phyloP scores from a whole-genome alignment of 2,113 vertebrate species.

The Austrofundulus limnaeus region DNA sequence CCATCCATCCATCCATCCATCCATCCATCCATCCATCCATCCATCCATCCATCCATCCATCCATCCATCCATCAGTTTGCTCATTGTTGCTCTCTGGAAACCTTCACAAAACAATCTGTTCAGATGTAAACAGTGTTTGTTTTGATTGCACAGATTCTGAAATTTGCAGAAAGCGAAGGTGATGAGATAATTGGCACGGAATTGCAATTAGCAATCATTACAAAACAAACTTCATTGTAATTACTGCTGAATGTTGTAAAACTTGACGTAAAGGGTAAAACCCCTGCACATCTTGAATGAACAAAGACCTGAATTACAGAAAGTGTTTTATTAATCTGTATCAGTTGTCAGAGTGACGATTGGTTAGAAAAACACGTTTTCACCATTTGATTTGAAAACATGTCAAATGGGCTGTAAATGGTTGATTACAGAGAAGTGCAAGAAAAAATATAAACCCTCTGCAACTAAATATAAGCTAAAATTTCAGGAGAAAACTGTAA shows the following conservation, averaged over 20 bases:
- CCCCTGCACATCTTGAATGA: neutral
- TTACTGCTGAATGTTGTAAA: neutral
- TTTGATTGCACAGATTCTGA: conserved; percentile 13
- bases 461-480: no score
- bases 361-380: neutral
- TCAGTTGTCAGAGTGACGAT: neutral
- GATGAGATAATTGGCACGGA: conserved; percentile 22
- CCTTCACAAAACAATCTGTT: neutral
- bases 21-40: no score
- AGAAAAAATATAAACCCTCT: no score
- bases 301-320: neutral
- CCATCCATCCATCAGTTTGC: neutral
- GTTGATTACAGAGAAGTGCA: no score
- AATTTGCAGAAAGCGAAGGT: conserved; percentile 2
- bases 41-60: no score
- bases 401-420: no score
- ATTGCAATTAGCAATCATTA: conserved; percentile 24
- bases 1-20: no score
- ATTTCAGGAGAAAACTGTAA: no score
- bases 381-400: neutral
- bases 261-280: neutral
- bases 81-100: neutral
- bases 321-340: neutral
- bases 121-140: neutral
- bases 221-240: neutral